A percentile compares a stretch with the other conserved stretches of the same genome.
Evolutionary conservation across 2,113 vertebrate genomes (phyloP).

Genomic region (Mirza zaza): DNA sequence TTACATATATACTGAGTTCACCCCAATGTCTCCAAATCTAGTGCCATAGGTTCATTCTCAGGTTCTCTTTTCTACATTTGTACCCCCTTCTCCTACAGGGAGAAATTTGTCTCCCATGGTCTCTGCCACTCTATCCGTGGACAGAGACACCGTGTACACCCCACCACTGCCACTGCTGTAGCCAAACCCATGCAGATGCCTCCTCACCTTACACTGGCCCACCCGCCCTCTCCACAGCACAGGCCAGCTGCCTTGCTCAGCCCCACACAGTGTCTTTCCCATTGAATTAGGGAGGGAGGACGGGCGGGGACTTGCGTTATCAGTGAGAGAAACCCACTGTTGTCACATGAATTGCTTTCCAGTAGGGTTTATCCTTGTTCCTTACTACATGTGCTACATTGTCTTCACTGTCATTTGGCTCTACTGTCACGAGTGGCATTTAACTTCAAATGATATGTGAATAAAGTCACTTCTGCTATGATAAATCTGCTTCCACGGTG

Average conservation of each 20-base stretch:
- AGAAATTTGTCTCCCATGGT: background rate
- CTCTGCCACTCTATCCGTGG: background rate
- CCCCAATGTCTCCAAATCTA: background rate
- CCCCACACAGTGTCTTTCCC: background rate
- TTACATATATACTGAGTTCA: background rate
- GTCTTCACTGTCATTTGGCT: slow-evolving; percentile 28
- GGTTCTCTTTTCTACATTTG: background rate
- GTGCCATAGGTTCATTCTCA: background rate
- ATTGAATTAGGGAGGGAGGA: background rate
- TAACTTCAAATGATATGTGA: slow-evolving; percentile 52
- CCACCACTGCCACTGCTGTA: background rate
- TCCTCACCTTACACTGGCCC: background rate
- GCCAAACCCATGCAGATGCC: background rate
- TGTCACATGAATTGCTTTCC: slow-evolving; percentile 1
- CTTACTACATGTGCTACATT: background rate
- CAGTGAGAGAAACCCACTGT: background rate
- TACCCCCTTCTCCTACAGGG: background rate
- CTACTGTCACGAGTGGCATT: slow-evolving; percentile 37
- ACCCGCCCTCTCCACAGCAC: too few species aligned
- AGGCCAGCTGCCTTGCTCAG: background rate
- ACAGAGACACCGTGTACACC: background rate
- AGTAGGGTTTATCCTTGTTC: background rate
- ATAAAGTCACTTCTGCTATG: slow-evolving; percentile 57
- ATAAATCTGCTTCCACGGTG: slow-evolving; percentile 51
- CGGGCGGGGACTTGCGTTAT: background rate